Percentiles rank a stretch among this genome's conserved stretches.
Conservation (phyloP, 2,113 vertebrate species). For the Ardeotis arabs region DNA sequence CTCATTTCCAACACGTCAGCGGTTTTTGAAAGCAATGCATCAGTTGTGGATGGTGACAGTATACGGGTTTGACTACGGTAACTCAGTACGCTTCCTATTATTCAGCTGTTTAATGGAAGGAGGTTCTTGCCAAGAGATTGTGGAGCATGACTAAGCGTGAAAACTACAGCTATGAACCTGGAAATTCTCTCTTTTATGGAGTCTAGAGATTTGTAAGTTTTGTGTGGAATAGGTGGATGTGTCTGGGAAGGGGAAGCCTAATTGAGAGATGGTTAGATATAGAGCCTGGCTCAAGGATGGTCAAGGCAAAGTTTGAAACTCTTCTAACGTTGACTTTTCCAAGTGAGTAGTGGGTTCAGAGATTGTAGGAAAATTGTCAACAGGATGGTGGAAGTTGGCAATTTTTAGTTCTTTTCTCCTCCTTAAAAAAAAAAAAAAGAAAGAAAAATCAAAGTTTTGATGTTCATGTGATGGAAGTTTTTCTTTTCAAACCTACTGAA, state of each 20-base stretch:
- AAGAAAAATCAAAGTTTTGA: not conserved
- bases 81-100: not conserved
- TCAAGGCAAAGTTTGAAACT: not conserved
- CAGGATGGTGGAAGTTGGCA: not conserved
- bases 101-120: not conserved
- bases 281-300: accelerated
- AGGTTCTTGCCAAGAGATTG: not conserved
- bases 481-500: constrained; percentile 55
- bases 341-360: not conserved
- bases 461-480: constrained; percentile 22
- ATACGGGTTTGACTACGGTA: not conserved
- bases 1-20: not conserved
- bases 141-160: not conserved
- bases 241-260: not conserved
- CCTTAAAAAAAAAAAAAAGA: not conserved
- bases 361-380: not conserved
- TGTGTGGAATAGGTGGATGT: not conserved
- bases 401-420: not conserved
- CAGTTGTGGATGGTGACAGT: not conserved
- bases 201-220: not conserved
- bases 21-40: not conserved
- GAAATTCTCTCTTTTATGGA: not conserved
- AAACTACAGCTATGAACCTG: not conserved
- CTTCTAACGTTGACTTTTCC: not conserved
- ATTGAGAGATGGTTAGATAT: accelerated